Percentiles rank a stretch among this genome's conserved stretches.
phyloP scores from a whole-genome alignment of 2,113 vertebrate species.

The Gulo gulo region DNA sequence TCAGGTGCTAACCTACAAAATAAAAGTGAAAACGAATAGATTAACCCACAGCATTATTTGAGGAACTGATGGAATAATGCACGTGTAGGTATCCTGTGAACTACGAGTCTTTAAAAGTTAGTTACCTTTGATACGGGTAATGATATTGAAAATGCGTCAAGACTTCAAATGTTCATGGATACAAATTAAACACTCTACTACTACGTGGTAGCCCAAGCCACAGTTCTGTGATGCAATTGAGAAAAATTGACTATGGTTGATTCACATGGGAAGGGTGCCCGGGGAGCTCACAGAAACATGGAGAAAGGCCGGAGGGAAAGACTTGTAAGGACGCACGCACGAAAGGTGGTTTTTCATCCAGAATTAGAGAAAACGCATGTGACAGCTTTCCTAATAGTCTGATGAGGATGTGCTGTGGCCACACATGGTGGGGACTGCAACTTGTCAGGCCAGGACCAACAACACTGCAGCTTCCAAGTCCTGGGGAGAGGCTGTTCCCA shows the following conservation, averaged over 20 bases:
- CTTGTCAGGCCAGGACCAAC: too few species aligned
- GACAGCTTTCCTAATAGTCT: background rate
- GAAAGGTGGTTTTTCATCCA: background rate
- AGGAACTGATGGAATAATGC: background rate
- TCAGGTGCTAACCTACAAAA: background rate
- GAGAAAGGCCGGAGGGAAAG: background rate
- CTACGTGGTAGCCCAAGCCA: background rate
- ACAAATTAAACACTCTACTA: background rate
- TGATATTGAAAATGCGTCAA: background rate
- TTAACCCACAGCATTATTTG: background rate
- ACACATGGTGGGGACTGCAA: background rate
- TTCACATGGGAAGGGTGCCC: background rate
- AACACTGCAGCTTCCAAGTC: background rate
- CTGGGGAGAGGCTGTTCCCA: background rate
- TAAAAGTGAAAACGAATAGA: background rate
- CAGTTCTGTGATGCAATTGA: background rate
- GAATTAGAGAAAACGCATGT: background rate
- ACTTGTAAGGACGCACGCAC: accelerated
- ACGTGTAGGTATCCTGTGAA: background rate
- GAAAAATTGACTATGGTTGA: background rate
- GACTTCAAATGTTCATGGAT: background rate
- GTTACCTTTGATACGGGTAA: background rate
- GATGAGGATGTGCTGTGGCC: background rate
- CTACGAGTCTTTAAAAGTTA: background rate
- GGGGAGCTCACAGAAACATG: background rate